Base-by-base conservation (phyloP, 2,888 invertebrate genomes). In the Eupithecia exiguata region DNA sequence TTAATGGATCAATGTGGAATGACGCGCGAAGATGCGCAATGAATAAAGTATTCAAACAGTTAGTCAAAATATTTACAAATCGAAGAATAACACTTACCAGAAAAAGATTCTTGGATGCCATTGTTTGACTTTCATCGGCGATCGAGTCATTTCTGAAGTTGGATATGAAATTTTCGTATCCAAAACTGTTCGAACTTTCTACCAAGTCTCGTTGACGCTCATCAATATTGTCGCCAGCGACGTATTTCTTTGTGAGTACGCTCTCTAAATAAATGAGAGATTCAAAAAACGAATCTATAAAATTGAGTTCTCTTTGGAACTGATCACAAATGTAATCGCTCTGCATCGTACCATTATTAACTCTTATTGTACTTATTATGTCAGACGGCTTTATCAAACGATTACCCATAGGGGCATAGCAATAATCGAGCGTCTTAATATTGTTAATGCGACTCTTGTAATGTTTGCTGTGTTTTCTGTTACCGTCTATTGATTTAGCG, bases 61-160 rank as follows among this genome's bases (percentile, higher is more conserved):
- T 74, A 74, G 77, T 70, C 83, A 82, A 83, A 86, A 85, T 91
- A 90, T 93, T 92, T 91, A 92, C 88, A 88, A 81, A 84, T 82
- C 78, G 85, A 89, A 87, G 86, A 88, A 88, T 85, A 91, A 89
- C 89, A 93, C 92, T 92, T 81, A 94, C 94, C 92, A 93, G 88
- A 91, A 92, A 93, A 90, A 94, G 92, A 89, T 92, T 93, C 88
- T 93, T 92, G 76, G 94, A 92, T 74, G 92, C 92, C 89, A 92
- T 93, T 92, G 93, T 93, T 89, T 93, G 90, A 36, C 85, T 84
- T 81, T 92, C 89, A 72, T 90, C 89, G 80, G 86, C 84, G 84
- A 84, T 86, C 72, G 86, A 81, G 81, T 86, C 89, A 87, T 90
- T 89, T 84, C 92, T 91, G 70, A 92, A 87, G 78, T 89, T 91